phyloP scores from a whole-genome alignment of 2,113 vertebrate species.

The Erpornis zantholeuca region DNA sequence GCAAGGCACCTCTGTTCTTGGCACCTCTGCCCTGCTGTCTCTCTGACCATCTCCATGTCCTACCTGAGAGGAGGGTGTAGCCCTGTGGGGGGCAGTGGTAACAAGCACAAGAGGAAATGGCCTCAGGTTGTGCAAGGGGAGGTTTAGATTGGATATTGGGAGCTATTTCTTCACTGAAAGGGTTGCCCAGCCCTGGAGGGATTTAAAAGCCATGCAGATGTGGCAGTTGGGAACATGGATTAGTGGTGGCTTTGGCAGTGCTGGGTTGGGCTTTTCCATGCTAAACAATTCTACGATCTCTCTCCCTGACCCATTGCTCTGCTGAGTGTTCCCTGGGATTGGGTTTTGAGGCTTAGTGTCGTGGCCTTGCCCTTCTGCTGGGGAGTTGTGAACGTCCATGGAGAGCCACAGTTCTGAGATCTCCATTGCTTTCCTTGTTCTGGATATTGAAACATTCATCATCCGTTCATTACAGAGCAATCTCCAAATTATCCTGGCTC shows the following conservation, averaged over 20 bases:
- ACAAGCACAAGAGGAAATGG: not conserved
- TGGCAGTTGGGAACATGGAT: not conserved
- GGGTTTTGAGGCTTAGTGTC: fast-evolving
- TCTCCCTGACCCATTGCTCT: fast-evolving
- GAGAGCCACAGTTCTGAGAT: not conserved
- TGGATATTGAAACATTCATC: constrained; percentile 31
- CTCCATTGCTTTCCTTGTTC: not conserved
- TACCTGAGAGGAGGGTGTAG: not conserved
- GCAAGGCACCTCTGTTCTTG: not conserved
- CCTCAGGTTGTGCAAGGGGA: not conserved
- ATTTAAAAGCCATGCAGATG: not conserved
- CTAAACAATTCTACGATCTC: not conserved
- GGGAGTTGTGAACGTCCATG: fast-evolving
- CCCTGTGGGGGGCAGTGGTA: not conserved
- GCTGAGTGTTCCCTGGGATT: not conserved
- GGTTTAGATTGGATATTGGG: not conserved
- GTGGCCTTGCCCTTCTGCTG: not conserved
- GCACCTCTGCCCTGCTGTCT: not conserved
- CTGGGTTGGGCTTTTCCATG: not conserved
- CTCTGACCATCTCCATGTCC: not conserved
- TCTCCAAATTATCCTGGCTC: not conserved
- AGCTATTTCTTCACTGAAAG: not conserved
- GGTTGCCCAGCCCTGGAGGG: not conserved
- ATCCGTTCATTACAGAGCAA: constrained; percentile 34
- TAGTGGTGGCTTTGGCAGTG: not conserved